These are phyloP conservation scores for Netta rufina DNA, from an alignment of 2,797 vertebrate genomes.

Conservation along the genomic window DNA sequence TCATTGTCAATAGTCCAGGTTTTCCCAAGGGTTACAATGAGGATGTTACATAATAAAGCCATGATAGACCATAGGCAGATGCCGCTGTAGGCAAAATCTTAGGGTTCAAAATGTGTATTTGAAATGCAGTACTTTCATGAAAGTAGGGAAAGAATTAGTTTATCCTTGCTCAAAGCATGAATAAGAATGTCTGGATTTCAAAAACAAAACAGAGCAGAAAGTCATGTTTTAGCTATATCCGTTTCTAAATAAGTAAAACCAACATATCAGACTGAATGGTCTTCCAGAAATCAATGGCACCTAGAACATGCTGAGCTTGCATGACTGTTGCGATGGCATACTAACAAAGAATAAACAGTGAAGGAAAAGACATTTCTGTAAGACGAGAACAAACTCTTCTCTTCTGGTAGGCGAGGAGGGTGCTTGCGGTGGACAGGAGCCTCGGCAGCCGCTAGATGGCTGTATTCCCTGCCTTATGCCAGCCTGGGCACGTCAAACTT, in stretches of 20 bases:
- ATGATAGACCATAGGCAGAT: neutral
- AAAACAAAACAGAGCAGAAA: neutral
- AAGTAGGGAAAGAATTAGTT: neutral
- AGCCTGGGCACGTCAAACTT: neutral
- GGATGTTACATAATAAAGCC: neutral
- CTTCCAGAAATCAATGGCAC: neutral
- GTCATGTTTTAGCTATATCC: neutral
- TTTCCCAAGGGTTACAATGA: neutral
- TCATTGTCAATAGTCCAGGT: neutral
- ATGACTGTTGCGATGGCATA: fast-evolving
- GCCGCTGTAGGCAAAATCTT: neutral
- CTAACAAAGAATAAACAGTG: neutral
- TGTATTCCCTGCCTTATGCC: neutral
- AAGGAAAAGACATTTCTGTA: neutral
- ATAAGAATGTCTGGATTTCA: neutral
- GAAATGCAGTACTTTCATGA: neutral
- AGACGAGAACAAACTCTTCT: neutral
- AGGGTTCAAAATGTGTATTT: neutral
- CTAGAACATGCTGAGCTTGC: fast-evolving
- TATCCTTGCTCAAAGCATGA: neutral
- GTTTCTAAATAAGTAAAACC: neutral
- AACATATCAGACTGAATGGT: fast-evolving
- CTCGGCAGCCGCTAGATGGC: neutral
- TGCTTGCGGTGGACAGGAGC: neutral
- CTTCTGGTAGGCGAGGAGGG: neutral